Evolutionary conservation across 2,888 invertebrate genomes (phyloP), one percentile per base, ranked within the genome.

Genomic region (Magallana nippona): DNA sequence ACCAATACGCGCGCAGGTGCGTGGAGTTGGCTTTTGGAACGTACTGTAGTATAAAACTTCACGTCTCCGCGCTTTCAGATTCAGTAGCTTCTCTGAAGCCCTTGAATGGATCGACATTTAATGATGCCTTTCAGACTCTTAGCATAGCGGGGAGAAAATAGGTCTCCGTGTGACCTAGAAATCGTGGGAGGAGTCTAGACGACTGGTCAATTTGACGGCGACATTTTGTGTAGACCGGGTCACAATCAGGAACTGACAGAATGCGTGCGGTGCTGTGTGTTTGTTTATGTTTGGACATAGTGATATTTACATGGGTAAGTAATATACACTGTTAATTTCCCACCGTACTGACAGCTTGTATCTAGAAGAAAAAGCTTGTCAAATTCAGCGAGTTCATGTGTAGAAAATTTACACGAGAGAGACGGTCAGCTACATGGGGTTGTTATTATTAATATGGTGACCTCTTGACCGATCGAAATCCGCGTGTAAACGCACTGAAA

Each of bases 211-310:
- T 27, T 71, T 13, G 71, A 71, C 71, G 22, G 71, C 32, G 71
- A 22, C 71, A 22, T 71, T 44, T 44, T 71, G 13, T 8, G 22
- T 32, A 15, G 27, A 71, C 71, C 71, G 32, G 71, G 71, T 71
- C 71, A 71, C 71, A 71, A 71, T 71, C 71, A 71, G 8, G 71
- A 71, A 71, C 71, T 71, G 32, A 2, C 27, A 32, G 17, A 71
- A 71, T 71, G 71, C 71, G 71, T 71, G 71, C 44, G 44, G 44
- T 32, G 32, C 10, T 71, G 15, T 71, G 27, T 71, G 71, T 71
- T 71, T 71, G 71, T 71, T 71, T 71, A 71, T 71, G 71, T 71
- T 27, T 71, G 71, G 71, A 71, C 71, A 32, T 71, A 71, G 71
- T 32, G 71, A 71, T 71, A 71, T 71, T 71, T 27, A 71, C 71